These are phyloP conservation scores for Colletes collaris DNA, from an alignment of 2,888 invertebrate genomes.

Conservation along the genomic window DNA sequence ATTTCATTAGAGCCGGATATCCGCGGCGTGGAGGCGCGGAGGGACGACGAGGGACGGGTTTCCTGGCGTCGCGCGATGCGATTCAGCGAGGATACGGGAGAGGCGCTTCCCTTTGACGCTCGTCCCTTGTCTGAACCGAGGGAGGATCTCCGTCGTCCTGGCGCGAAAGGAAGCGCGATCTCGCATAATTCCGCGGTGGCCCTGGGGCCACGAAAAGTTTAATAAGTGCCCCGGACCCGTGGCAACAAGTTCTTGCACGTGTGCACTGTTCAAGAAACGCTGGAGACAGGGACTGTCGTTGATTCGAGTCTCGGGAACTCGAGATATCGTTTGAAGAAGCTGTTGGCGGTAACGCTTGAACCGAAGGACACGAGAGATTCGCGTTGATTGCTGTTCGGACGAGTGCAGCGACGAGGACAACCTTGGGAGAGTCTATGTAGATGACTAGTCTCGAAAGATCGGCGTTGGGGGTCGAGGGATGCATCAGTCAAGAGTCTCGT, in stretches of 20 bases:
- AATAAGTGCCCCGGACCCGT: slow-evolving; percentile 30
- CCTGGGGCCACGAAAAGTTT: slow-evolving; percentile 19
- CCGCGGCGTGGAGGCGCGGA: background rate
- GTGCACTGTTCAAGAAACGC: background rate
- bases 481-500: slow-evolving; percentile 4
- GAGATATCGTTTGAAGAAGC: too few relatives aligned
- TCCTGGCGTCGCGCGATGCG: slow-evolving; percentile 22
- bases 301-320: background rate
- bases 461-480: background rate
- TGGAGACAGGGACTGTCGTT: background rate
- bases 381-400: background rate
- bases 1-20: slow-evolving; percentile 43
- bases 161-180: slow-evolving; percentile 21
- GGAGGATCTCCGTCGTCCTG: slow-evolving; percentile 3
- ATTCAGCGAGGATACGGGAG: slow-evolving; percentile 18
- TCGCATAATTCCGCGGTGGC: slow-evolving; percentile 4
- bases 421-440: background rate
- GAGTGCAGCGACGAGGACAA: background rate
- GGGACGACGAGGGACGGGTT: slow-evolving; percentile 11
- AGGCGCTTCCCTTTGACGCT: slow-evolving; percentile 37
- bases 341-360: too few relatives aligned
- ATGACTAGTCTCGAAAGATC: too few relatives aligned
- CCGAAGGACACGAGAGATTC: too few relatives aligned
- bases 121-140: slow-evolving; percentile 3
- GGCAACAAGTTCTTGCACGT: slow-evolving; percentile 27